A percentile compares a stretch with the other conserved stretches of the same genome.
Conservation (phyloP, 2,888 invertebrate genomes). For the Platycnemis pennipes region DNA sequence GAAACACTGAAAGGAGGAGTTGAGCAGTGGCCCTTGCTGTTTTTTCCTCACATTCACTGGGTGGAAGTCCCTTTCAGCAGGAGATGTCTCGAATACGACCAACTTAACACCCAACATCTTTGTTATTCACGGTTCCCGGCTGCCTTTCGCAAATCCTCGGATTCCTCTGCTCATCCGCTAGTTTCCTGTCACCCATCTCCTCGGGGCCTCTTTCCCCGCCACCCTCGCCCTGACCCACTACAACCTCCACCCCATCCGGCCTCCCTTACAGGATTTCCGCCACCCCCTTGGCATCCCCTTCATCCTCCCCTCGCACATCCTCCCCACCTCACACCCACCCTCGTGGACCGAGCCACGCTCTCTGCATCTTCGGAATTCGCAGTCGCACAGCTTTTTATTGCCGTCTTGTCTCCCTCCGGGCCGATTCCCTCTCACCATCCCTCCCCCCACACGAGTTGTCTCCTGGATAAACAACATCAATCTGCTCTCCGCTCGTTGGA, state of each 20-base stretch:
- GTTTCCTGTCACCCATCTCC: neutral
- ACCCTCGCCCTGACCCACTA: neutral
- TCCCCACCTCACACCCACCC: neutral
- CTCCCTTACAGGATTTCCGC: constrained; percentile 8
- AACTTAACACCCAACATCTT: neutral
- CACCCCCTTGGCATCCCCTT: neutral
- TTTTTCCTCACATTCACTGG: neutral
- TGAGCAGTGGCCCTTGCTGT: neutral
- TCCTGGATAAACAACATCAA: constrained; percentile 59
- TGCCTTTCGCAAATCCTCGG: neutral
- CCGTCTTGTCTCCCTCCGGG: constrained; percentile 44
- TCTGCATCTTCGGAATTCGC: constrained; percentile 37
- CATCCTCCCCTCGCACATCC: neutral
- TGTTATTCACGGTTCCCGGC: neutral
- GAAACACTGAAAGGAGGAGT: too few relatives aligned
- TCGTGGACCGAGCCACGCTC: neutral
- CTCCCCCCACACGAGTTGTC: constrained; percentile 31
- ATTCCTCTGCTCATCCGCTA: neutral
- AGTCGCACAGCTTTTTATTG: constrained; percentile 46
- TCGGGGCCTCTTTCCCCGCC: neutral
- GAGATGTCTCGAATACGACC: neutral
- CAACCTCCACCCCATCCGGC: neutral
- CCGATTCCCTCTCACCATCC: constrained; percentile 26
- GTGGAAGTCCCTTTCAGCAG: neutral
- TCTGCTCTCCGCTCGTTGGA: neutral